Percentiles rank a stretch among this genome's conserved stretches.
phyloP scores from a whole-genome alignment of 2,113 vertebrate genomes.

The Holacanthus passer region DNA sequence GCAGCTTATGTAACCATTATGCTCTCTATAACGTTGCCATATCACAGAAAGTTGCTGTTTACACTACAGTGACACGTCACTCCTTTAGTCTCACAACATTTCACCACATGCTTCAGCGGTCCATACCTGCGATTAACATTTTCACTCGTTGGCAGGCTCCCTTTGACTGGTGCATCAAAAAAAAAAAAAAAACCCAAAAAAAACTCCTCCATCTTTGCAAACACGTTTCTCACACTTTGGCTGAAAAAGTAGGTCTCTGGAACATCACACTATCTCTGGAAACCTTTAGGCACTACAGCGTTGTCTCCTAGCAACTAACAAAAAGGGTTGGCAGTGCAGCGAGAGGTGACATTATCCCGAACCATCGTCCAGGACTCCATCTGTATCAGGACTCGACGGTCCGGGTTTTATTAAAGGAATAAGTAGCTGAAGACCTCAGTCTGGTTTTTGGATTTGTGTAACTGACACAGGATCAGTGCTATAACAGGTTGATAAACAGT shows the following conservation, averaged over 20 bases:
- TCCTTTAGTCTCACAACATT: neutral
- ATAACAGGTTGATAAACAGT: neutral
- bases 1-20: slow-evolving; percentile 27
- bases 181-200: no score
- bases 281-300: slow-evolving; percentile 78
- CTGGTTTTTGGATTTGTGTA: neutral
- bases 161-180: neutral
- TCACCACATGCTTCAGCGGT: neutral
- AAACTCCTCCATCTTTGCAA: slow-evolving; percentile 19
- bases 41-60: neutral
- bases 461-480: neutral
- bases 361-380: slow-evolving; percentile 58
- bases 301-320: slow-evolving; percentile 83
- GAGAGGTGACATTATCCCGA: slow-evolving; percentile 72
- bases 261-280: slow-evolving; percentile 67
- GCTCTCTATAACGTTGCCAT: neutral
- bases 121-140: neutral
- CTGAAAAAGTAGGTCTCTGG: slow-evolving; percentile 58
- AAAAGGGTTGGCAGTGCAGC: slow-evolving; percentile 68
- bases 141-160: neutral
- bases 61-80: neutral
- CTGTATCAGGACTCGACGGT: slow-evolving; percentile 31
- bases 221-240: slow-evolving; percentile 40
- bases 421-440: neutral
- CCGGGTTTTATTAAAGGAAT: slow-evolving; percentile 10